Conservation (phyloP, 1,140 invertebrate species). For the Plutomurus gul region DNA sequence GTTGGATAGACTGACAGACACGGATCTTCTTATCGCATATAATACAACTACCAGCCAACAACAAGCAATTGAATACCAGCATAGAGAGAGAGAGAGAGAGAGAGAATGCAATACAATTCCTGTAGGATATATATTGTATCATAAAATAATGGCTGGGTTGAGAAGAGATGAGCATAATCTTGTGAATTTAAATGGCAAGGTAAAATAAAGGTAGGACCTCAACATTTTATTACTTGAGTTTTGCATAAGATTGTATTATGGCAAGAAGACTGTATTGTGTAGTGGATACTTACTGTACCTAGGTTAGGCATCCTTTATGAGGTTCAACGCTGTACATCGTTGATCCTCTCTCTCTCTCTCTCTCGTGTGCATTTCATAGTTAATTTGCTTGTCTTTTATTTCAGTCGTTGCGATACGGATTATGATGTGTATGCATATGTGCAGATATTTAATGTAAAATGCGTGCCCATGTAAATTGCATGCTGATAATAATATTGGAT, state of each 20-base stretch:
- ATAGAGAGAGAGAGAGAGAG: too few species aligned
- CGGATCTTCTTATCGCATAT: slow-evolving; percentile 15
- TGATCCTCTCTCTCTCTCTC: too few species aligned
- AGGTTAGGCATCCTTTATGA: neutral
- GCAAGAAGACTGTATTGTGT: neutral
- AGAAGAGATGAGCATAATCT: neutral
- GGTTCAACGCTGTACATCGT: too few species aligned
- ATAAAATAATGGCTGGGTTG: neutral
- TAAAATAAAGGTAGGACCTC: neutral
- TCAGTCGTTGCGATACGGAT: too few species aligned
- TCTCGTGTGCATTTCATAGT: too few species aligned
- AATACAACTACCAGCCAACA: too few species aligned
- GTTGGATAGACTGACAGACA: slow-evolving; percentile 11
- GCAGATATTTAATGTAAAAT: too few species aligned
- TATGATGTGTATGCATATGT: too few species aligned
- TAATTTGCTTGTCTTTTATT: too few species aligned
- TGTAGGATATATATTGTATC: neutral
- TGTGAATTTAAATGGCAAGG: slow-evolving; percentile 14
- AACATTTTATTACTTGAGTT: slow-evolving; percentile 17
- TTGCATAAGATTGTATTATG: slow-evolving; percentile 4
- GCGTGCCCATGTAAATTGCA: too few species aligned
- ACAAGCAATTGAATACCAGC: slow-evolving; percentile 9
- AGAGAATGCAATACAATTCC: slow-evolving; percentile 10
- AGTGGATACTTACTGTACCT: neutral
- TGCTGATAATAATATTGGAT: too few species aligned